Percentiles rank a stretch among this genome's conserved stretches.
These are phyloP conservation scores for Orestias chungarensis DNA, from an alignment of 2,797 vertebrate genomes.

Conservation along the genomic window DNA sequence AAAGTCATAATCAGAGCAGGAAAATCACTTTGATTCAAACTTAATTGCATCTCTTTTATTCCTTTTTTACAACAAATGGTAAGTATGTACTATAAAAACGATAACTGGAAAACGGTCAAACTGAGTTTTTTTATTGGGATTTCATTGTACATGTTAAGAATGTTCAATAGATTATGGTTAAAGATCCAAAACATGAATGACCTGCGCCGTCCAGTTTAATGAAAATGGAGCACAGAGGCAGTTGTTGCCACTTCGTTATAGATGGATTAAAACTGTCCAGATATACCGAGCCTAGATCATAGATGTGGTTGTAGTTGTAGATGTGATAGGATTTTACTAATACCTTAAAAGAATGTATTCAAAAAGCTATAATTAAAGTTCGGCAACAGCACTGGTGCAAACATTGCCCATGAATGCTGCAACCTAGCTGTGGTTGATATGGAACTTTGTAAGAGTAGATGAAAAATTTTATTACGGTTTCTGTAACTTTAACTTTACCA, in stretches of 20 bases:
- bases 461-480: background rate
- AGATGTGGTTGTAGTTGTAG: too few species aligned
- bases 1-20: conserved; percentile 56
- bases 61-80: background rate
- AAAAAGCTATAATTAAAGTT: background rate
- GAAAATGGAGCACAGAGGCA: too few species aligned
- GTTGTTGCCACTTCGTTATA: background rate
- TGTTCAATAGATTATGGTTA: background rate
- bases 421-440: background rate
- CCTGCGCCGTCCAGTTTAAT: too few species aligned
- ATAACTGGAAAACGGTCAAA: background rate
- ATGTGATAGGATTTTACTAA: too few species aligned
- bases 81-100: conserved; percentile 8
- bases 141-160: background rate
- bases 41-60: conserved; percentile 6
- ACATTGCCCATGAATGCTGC: too few species aligned
- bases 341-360: background rate
- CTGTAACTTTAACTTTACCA: background rate
- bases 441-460: background rate
- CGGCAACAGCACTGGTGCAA: background rate
- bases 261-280: background rate
- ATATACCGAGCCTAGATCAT: background rate
- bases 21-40: conserved; percentile 34
- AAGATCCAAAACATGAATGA: too few species aligned
- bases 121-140: too few species aligned